These are phyloP conservation scores for Limnephilus rhombicus DNA, from an alignment of 2,888 invertebrate genomes.

Conservation along the genomic window DNA sequence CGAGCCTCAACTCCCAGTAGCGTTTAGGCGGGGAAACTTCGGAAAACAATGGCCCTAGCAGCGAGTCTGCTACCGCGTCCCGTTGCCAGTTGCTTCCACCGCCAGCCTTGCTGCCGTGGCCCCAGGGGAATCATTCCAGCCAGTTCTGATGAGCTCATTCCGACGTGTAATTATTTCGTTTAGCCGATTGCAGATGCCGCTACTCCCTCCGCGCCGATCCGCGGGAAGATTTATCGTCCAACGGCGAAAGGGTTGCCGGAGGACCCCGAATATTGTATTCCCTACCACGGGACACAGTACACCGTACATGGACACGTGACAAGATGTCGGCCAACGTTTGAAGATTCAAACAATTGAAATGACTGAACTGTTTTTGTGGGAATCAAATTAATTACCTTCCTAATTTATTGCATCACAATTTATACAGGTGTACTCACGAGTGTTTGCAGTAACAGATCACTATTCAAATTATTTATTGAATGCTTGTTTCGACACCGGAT, in stretches of 20 bases:
- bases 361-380: neutral
- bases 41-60: conserved; percentile 48
- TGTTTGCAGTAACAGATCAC: neutral
- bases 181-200: conserved; percentile 66
- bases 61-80: neutral
- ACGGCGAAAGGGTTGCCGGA: conserved; percentile 52
- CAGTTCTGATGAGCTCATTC: conserved; percentile 66
- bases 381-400: neutral
- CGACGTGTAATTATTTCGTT: conserved; percentile 67
- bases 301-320: conserved; percentile 4
- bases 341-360: conserved; percentile 28
- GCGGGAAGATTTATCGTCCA: conserved; percentile 57
- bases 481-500: neutral
- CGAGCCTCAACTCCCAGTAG: conserved; percentile 58
- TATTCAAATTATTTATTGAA: neutral
- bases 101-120: conserved; percentile 9
- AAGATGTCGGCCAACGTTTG: conserved; percentile 65
- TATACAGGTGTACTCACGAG: neutral
- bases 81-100: neutral
- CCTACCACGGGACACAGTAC: neutral
- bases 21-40: conserved; percentile 61
- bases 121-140: conserved; percentile 65
- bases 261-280: conserved; percentile 5
- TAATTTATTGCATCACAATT: neutral
- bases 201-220: conserved; percentile 45